phyloP scores from a whole-genome alignment of 2,888 invertebrate genomes.

The Sipha maydis region DNA sequence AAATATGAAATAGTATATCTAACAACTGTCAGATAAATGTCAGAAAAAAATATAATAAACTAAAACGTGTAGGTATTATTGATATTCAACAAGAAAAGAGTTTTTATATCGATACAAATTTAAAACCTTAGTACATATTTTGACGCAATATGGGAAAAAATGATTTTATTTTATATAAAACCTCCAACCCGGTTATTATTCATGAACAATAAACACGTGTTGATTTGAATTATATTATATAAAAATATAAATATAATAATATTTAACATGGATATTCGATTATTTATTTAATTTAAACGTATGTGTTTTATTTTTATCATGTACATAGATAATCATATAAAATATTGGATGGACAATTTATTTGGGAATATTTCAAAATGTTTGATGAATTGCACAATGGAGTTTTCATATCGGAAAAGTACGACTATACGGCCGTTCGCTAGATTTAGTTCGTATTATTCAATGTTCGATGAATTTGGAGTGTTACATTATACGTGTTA shows the following conservation, averaged over 20 bases:
- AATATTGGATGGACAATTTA: background rate
- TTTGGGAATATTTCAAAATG: constrained; percentile 35
- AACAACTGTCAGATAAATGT: no score
- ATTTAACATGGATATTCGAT: background rate
- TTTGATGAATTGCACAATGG: background rate
- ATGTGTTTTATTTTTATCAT: background rate
- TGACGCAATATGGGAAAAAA: no score
- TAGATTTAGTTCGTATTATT: constrained; percentile 46
- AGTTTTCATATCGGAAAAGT: constrained; percentile 31
- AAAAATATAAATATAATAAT: background rate
- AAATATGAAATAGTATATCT: no score
- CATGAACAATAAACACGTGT: background rate
- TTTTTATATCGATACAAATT: no score
- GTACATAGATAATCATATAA: background rate
- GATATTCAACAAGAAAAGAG: no score
- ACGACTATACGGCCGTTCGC: constrained; percentile 44
- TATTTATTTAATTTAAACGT: background rate
- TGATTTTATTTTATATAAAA: no score
- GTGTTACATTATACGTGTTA: constrained; percentile 7
- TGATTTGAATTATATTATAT: background rate
- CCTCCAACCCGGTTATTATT: no score
- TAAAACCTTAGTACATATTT: no score
- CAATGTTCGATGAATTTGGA: constrained; percentile 49
- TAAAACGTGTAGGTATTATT: no score
- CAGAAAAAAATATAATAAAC: no score